Conservation (phyloP, 2,113 vertebrate species). For the Columbina picui region DNA sequence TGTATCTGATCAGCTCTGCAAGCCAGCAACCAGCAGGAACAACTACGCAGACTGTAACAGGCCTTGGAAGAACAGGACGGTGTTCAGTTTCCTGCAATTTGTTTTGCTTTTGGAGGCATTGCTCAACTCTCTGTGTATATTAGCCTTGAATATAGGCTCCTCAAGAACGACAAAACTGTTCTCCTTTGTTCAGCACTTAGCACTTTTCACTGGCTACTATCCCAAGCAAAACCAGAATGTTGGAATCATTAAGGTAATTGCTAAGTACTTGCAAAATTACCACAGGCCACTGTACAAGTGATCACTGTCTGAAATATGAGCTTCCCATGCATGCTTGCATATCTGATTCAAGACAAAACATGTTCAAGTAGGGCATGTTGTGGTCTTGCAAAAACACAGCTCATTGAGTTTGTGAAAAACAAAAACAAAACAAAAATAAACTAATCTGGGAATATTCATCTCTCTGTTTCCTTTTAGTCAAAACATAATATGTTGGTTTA, state of each 20-base stretch:
- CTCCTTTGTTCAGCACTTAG: not conserved
- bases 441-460: not conserved
- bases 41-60: not conserved
- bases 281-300: not conserved
- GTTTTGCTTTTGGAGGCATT: not conserved
- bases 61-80: not conserved
- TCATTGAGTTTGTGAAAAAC: not conserved
- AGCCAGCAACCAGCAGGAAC: not conserved
- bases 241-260: not conserved
- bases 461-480: not conserved
- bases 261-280: not conserved
- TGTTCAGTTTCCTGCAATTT: not conserved
- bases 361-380: not conserved
- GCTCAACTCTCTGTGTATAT: not conserved
- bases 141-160: not conserved
- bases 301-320: not conserved
- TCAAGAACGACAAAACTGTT: not conserved
- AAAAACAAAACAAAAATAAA: not conserved
- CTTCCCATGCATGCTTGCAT: not conserved
- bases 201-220: not conserved
- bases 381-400: not conserved
- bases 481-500: not conserved
- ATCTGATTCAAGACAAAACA: not conserved
- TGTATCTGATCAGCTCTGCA: not conserved
- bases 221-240: not conserved